A percentile compares a stretch with the other conserved stretches of the same genome.
Conservation (phyloP, 2,113 vertebrate species). For the Ophiodon elongatus region DNA sequence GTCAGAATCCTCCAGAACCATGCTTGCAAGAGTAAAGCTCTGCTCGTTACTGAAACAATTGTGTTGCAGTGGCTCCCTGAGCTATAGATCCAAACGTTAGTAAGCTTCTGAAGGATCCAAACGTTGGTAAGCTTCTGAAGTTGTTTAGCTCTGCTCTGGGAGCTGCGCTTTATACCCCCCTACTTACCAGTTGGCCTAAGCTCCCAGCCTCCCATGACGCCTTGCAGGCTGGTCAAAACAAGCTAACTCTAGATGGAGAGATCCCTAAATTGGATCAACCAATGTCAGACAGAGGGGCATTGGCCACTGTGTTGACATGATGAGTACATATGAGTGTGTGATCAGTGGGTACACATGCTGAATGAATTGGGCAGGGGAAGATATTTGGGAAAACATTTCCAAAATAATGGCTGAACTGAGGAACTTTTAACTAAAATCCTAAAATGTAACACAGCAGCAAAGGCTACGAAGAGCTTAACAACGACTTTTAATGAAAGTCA, state of each 20-base stretch:
- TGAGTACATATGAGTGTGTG: slow-evolving; percentile 22
- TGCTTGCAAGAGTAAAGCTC: slow-evolving; percentile 73
- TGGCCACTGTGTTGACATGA: slow-evolving; percentile 39
- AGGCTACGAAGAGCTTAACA: background rate
- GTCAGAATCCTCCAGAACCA: slow-evolving; percentile 90
- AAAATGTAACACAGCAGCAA: background rate
- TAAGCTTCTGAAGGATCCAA: slow-evolving; percentile 69
- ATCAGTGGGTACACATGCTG: slow-evolving; percentile 30
- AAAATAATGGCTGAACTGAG: background rate
- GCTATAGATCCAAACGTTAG: slow-evolving; percentile 67
- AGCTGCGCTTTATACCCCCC: slow-evolving; percentile 86
- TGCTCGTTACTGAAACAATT: slow-evolving; percentile 27
- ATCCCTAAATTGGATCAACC: slow-evolving; percentile 92
- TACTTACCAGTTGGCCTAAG: slow-evolving; percentile 80
- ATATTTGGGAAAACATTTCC: background rate
- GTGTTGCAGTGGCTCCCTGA: slow-evolving; percentile 21
- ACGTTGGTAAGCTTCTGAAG: slow-evolving; percentile 50
- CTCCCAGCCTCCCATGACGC: slow-evolving; percentile 85
- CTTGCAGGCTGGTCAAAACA: slow-evolving; percentile 84
- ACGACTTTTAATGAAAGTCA: background rate
- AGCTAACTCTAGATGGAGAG: slow-evolving; percentile 87
- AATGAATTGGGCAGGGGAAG: slow-evolving; percentile 4
- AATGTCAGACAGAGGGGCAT: slow-evolving; percentile 79
- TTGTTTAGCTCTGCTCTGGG: slow-evolving; percentile 39
- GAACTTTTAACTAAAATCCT: background rate